Base-by-base conservation (phyloP, 2,888 invertebrate species). In the Pterobdella sp. region DNA sequence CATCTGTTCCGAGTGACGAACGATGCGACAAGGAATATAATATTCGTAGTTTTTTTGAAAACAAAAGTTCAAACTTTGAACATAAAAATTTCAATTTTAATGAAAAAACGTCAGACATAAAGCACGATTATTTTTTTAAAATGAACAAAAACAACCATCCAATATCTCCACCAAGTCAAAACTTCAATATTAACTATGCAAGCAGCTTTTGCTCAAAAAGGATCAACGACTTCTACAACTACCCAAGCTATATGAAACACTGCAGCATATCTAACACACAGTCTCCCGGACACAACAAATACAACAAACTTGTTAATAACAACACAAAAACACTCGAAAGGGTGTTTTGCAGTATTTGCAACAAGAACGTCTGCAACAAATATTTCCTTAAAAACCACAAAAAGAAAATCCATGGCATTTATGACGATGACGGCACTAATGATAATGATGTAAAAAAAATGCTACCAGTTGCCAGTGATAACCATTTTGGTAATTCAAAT, bases 381-480 rank as follows among this genome's bases (percentile, higher is more conserved):
- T 98, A 98, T 84, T 98, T 98, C 85, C 93, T 98, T 91, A 94
- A 96, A 84, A 97, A 96, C 0, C 98, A 98, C 86, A 96, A 96
- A 93, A 91, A 94, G 82, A 90, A 95, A 82, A 96, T 98, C 93
- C 98, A 86, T 79, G 85, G 85, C 74, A 68, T 72, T 52, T 65
- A 42, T 73, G 67, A 68, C 26, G 60, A 32, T 7, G n/a, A 52
- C n/a, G 4, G 29, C 7, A n/a, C 7, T 7, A 26, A 32, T n/a
- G 22, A 49, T n/a, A n/a, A n/a, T n/a, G n/a, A n/a, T n/a, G n/a
- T n/a, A n/a, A n/a, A n/a, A n/a, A n/a, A n/a, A n/a, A n/a, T n/a
- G n/a, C n/a, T n/a, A n/a, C n/a, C n/a, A n/a, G n/a, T n/a, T n/a
- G n/a, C n/a, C n/a, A n/a, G n/a, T n/a, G n/a, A n/a, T n/a, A n/a